These are phyloP conservation scores for Agriopis leucophaearia DNA, from an alignment of 2,888 invertebrate species.

Conservation along the genomic window DNA sequence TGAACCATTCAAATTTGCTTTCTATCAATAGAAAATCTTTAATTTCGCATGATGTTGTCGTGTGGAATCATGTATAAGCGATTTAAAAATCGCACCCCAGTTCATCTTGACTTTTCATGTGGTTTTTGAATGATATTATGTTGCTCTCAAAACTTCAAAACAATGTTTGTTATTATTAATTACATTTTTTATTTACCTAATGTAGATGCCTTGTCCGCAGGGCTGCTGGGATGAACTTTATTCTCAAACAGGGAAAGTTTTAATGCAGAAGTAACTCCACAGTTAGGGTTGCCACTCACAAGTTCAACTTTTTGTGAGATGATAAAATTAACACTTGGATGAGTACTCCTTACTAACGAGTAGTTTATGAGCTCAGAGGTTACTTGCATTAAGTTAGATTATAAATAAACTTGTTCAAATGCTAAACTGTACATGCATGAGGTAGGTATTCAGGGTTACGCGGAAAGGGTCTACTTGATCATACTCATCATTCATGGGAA, in stretches of 20 bases:
- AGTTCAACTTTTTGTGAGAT: constrained; percentile 11
- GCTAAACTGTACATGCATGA: constrained; percentile 13
- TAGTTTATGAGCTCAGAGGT: not conserved
- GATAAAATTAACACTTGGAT: constrained; percentile 14
- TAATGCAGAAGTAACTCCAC: constrained; percentile 68
- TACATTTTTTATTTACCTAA: constrained; percentile 69
- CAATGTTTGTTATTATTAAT: constrained; percentile 9
- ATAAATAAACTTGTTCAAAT: not conserved
- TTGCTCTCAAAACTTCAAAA: constrained; percentile 38
- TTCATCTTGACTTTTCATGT: not conserved
- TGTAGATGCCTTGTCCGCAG: constrained; percentile 71
- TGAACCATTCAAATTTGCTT: too few relatives aligned
- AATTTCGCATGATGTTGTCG: too few relatives aligned
- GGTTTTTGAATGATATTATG: not conserved
- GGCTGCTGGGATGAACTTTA: constrained; percentile 62
- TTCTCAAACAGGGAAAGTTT: constrained; percentile 70
- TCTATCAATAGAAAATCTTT: too few relatives aligned
- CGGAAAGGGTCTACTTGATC: too few relatives aligned
- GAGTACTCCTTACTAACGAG: constrained; percentile 19
- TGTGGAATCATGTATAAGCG: too few relatives aligned
- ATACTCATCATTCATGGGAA: too few relatives aligned
- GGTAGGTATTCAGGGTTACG: constrained; percentile 21
- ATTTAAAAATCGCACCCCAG: too few relatives aligned
- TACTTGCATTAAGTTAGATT: not conserved
- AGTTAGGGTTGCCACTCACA: constrained; percentile 40